These are phyloP conservation scores for rat (Rattus norvegicus) DNA, from an alignment of 2,113 vertebrate genomes.

Conservation along the genomic window GRCr8 NC_086029.1:63818001-63818500, in stretches of 20 bases:
- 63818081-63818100: too few relatives aligned
- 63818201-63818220: too few relatives aligned
- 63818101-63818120: too few relatives aligned
- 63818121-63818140: too few relatives aligned
- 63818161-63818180: too few relatives aligned
- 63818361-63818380: conserved; percentile 18
- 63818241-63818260: conserved; percentile 56
- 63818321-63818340: conserved; percentile 47
- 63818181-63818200: too few relatives aligned
- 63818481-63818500: background rate
- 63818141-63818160: too few relatives aligned
- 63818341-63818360: background rate
- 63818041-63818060: too few relatives aligned
- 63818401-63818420: background rate
- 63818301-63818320: conserved; percentile 65
- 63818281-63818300: conserved; percentile 37
- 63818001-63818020: too few relatives aligned
- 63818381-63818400: background rate
- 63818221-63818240: too few relatives aligned
- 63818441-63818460: background rate
- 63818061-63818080: too few relatives aligned
- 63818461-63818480: background rate
- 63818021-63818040: too few relatives aligned
- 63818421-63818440: background rate
- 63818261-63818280: conserved; percentile 59